Conservation (phyloP, 2,797 vertebrate genomes). For the Nannoperca australis region DNA sequence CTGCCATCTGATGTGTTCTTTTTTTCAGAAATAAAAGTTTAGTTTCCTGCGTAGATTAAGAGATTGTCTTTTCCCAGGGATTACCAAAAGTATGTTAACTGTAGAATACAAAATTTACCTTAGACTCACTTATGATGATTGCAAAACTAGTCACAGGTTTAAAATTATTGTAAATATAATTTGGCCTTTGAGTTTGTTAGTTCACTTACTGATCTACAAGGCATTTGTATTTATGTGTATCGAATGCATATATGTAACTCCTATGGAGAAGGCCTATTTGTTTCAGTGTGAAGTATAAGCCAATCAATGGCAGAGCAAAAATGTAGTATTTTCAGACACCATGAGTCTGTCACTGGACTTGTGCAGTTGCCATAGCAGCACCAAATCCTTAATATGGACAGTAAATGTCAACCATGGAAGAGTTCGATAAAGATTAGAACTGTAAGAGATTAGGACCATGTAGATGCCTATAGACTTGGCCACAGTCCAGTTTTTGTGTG, state of each 20-base stretch:
- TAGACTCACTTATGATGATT: not conserved
- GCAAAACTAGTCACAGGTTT: too few species aligned
- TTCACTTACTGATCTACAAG: too few species aligned
- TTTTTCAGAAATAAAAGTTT: too few species aligned
- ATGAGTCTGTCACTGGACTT: not conserved
- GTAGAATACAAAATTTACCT: not conserved
- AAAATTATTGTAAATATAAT: too few species aligned
- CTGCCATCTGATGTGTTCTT: too few species aligned
- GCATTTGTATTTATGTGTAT: not conserved
- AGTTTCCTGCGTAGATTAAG: too few species aligned
- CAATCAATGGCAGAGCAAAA: not conserved
- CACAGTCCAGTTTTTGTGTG: not conserved
- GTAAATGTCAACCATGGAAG: constrained; percentile 24
- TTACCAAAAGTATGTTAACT: not conserved
- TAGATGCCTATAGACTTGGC: constrained; percentile 13
- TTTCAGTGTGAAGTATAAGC: not conserved
- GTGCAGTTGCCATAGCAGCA: constrained; percentile 28
- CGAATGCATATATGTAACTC: not conserved
- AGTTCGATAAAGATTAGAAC: constrained; percentile 9
- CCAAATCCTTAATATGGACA: constrained; percentile 5
- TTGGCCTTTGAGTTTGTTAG: too few species aligned
- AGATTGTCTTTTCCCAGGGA: too few species aligned
- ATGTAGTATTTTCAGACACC: not conserved
- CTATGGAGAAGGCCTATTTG: not conserved
- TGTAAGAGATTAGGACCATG: not conserved